These are phyloP conservation scores for Crotalus helleri DNA, from an alignment of 2,113 vertebrate genomes.

Conservation along the genomic window DNA sequence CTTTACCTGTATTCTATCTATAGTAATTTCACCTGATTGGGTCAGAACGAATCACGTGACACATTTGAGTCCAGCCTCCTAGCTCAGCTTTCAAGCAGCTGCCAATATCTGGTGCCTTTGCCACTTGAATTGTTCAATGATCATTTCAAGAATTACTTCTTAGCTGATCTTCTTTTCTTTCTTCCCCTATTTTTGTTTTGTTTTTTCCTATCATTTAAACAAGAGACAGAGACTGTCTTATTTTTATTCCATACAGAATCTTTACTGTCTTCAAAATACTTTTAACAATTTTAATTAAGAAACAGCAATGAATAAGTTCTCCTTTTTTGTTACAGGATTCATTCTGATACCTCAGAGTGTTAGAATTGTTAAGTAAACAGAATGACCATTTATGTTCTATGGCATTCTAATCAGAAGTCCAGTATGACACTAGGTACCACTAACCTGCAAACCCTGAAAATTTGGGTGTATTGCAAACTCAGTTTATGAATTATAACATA, in stretches of 20 bases:
- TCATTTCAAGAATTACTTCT: background rate
- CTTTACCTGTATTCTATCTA: background rate
- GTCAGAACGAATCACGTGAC: background rate
- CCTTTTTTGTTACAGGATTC: background rate
- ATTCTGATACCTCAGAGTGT: background rate
- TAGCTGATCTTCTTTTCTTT: background rate
- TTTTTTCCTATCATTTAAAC: background rate
- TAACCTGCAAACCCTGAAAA: background rate
- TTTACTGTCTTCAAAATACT: background rate
- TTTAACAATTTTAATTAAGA: background rate
- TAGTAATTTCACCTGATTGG: background rate
- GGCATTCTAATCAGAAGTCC: background rate
- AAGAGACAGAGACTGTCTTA: background rate
- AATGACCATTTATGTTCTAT: background rate
- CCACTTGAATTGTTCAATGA: background rate
- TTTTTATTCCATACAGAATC: background rate
- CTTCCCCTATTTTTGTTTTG: background rate
- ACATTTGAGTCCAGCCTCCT: background rate
- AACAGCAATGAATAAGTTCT: background rate
- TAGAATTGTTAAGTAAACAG: background rate
- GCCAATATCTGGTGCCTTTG: background rate
- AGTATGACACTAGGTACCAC: background rate
- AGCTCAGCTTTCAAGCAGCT: background rate
- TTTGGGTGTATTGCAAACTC: background rate
- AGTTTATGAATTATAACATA: background rate